A percentile compares a stretch with the other conserved stretches of the same genome.
These are phyloP conservation scores for Chironomus tentans DNA, from an alignment of 2,888 invertebrate species.

Conservation along the genomic window DNA sequence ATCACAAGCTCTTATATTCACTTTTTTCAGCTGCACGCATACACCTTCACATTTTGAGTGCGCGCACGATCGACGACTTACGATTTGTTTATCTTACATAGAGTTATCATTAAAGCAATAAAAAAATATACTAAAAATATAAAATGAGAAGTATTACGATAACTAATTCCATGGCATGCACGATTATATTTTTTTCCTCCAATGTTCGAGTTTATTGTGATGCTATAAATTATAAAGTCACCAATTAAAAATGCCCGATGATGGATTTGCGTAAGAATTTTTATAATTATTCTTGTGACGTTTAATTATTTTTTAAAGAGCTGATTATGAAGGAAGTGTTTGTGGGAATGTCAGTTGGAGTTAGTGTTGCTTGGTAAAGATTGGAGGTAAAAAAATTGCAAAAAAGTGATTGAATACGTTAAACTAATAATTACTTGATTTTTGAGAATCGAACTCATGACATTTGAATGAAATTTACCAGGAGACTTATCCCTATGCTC, in stretches of 20 bases:
- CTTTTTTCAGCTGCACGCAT: not conserved
- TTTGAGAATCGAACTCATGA: too few relatives aligned
- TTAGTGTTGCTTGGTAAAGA: too few relatives aligned
- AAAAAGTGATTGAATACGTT: too few relatives aligned
- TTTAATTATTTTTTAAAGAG: too few relatives aligned
- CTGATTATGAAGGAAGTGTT: too few relatives aligned
- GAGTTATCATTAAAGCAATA: slow-evolving; percentile 24
- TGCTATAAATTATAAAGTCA: not conserved
- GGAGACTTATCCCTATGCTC: too few relatives aligned
- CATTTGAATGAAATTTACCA: too few relatives aligned
- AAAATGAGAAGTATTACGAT: not conserved
- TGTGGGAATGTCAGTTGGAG: too few relatives aligned
- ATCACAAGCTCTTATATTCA: not conserved
- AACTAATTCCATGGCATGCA: not conserved
- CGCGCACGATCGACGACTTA: not conserved
- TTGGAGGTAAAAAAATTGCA: too few relatives aligned
- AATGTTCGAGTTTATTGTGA: not conserved
- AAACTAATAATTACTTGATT: too few relatives aligned
- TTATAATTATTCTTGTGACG: too few relatives aligned
- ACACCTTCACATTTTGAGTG: not conserved
- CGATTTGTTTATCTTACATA: slow-evolving; percentile 21
- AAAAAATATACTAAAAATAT: slow-evolving; percentile 9
- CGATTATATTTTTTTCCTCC: not conserved
- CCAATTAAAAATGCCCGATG: not conserved
- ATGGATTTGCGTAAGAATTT: slow-evolving; percentile 1